Percentiles rank a stretch among this genome's conserved stretches.
Conservation (phyloP, 2,113 vertebrate species). For the Xyrauchen texanus region DNA sequence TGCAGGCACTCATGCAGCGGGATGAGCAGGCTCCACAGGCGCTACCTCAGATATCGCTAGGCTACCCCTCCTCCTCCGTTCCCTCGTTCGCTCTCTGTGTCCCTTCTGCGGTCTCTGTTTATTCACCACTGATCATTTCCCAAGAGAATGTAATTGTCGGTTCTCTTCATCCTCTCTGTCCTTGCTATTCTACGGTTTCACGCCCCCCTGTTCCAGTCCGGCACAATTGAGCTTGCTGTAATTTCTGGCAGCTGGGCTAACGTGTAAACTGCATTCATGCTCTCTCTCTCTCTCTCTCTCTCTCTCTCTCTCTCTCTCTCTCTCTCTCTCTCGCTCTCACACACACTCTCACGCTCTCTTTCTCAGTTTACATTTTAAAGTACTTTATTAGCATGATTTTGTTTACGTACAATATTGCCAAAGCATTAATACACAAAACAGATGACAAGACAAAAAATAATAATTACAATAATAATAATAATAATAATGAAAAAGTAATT, state of each 20-base stretch:
- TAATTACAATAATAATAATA: too few relatives aligned
- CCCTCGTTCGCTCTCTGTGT: conserved; percentile 1
- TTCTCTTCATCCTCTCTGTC: conserved; percentile 12
- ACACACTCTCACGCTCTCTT: too few relatives aligned
- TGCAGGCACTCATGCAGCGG: conserved; percentile 5
- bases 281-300: conserved; percentile 1
- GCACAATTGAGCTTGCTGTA: conserved; percentile 26
- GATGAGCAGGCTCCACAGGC: conserved; percentile 47
- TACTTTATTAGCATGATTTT: too few relatives aligned
- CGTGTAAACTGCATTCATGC: conserved; percentile 32
- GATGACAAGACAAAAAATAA: too few relatives aligned
- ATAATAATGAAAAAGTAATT: too few relatives aligned
- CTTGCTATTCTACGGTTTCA: conserved; percentile 5
- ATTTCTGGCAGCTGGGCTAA: conserved; percentile 23
- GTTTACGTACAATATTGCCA: too few relatives aligned
- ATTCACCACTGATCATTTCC: conserved; percentile 35
- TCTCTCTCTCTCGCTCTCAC: too few relatives aligned
- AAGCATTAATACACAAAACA: too few relatives aligned
- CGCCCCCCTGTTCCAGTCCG: not conserved
- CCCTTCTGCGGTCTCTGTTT: conserved; percentile 37
- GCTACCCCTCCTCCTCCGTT: not conserved
- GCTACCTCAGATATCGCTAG: conserved; percentile 32
- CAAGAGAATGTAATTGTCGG: not conserved
- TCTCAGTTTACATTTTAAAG: too few relatives aligned
- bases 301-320: too few relatives aligned